These are phyloP conservation scores for Jordanella pulchra DNA, from an alignment of 2,797 vertebrate species.

Conservation along the genomic window DNA sequence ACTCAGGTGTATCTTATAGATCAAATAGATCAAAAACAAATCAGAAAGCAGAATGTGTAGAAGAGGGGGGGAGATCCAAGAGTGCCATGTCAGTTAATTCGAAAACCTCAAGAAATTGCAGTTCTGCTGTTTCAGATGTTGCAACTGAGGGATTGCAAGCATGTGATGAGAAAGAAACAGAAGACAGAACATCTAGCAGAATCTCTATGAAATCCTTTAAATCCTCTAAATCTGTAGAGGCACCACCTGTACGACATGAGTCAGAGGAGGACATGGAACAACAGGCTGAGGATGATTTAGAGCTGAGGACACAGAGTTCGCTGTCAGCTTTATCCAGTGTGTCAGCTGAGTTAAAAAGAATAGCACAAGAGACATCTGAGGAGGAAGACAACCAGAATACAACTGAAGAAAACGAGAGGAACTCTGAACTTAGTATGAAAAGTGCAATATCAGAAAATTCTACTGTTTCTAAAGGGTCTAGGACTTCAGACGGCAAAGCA, in stretches of 20 bases:
- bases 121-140: constrained; percentile 34
- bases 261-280: constrained; percentile 31
- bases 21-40: constrained; percentile 49
- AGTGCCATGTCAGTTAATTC: constrained; percentile 73
- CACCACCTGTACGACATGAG: constrained; percentile 24
- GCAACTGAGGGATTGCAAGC: constrained; percentile 31
- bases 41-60: constrained; percentile 33
- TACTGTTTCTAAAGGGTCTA: constrained; percentile 43
- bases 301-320: constrained; percentile 21
- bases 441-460: constrained; percentile 53
- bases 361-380: constrained; percentile 41
- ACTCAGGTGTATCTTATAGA: constrained; percentile 62
- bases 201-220: constrained; percentile 54
- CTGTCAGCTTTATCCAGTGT: constrained; percentile 41
- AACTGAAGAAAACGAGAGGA: constrained; percentile 29
- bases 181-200: constrained; percentile 48
- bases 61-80: constrained; percentile 47
- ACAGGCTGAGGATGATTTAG: constrained; percentile 16
- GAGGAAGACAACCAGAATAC: constrained; percentile 31
- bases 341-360: constrained; percentile 47
- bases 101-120: constrained; percentile 56
- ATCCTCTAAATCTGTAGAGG: constrained; percentile 44
- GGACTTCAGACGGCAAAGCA: constrained; percentile 15
- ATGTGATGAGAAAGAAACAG: constrained; percentile 29
- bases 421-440: constrained; percentile 47